These are phyloP conservation scores for Gymnosoma rotundatum DNA, from an alignment of 2,888 invertebrate genomes.

Conservation along the genomic window DNA sequence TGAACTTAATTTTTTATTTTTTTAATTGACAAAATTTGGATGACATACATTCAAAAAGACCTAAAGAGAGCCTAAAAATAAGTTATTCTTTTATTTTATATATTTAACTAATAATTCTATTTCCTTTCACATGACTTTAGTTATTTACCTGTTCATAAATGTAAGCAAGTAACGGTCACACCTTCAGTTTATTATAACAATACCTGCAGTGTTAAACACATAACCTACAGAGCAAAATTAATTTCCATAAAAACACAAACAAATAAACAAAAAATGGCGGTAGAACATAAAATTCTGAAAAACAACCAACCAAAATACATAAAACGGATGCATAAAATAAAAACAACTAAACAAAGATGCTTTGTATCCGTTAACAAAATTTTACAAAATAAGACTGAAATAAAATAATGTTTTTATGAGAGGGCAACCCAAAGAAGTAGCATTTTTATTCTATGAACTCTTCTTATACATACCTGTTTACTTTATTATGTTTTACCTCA, in stretches of 20 bases:
- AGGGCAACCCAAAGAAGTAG: no score
- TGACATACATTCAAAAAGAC: no score
- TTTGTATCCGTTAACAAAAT: conserved; percentile 54
- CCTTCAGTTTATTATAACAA: no score
- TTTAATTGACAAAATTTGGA: no score
- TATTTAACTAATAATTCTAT: no score
- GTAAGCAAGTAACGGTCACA: no score
- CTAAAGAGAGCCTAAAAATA: no score
- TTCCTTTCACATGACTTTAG: no score
- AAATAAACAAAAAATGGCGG: conserved; percentile 45
- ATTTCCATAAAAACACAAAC: background rate
- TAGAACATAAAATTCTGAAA: conserved; percentile 9
- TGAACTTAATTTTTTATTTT: no score
- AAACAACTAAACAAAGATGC: conserved; percentile 14
- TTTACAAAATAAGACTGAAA: conserved; percentile 32
- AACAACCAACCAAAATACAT: conserved; percentile 1
- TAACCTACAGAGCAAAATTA: conserved; percentile 11
- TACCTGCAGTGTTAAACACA: background rate
- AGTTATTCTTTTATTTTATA: no score
- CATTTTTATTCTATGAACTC: no score
- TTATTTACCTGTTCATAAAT: no score
- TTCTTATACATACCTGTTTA: background rate
- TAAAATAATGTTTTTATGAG: background rate
- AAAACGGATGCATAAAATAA: conserved; percentile 47
- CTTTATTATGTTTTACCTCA: conserved; percentile 30